Evolutionary conservation across 2,888 invertebrate species (phyloP).

Genomic region (Alcis repandata): DNA sequence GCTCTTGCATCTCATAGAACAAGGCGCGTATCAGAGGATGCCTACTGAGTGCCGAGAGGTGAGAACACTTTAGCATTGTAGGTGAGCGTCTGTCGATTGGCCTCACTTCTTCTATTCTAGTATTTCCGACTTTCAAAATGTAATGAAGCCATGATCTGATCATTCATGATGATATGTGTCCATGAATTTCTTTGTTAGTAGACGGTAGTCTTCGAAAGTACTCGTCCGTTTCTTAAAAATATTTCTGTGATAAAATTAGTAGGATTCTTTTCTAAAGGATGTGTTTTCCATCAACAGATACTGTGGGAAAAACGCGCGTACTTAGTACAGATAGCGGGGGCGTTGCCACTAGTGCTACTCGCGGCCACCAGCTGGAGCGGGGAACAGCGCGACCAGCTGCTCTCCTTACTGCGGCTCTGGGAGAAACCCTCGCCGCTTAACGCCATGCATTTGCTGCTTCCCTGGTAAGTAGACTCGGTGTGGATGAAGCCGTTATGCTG

Average conservation of each 20-base stretch:
- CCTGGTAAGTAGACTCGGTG: slow-evolving; percentile 89
- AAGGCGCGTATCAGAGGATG: slow-evolving; percentile 91
- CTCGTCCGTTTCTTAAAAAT: too few species aligned
- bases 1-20: slow-evolving; percentile 90
- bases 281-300: slow-evolving; percentile 79
- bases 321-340: slow-evolving; percentile 93
- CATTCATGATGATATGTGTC: too few species aligned
- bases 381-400: slow-evolving; percentile 94
- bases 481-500: background rate
- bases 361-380: slow-evolving; percentile 97
- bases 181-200: too few species aligned
- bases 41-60: slow-evolving; percentile 90
- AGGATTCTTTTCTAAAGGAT: too few species aligned
- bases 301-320: slow-evolving; percentile 98
- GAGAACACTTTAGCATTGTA: background rate
- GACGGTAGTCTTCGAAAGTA: too few species aligned
- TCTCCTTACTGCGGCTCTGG: slow-evolving; percentile 96
- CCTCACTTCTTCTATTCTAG: too few species aligned
- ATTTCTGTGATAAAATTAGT: too few species aligned
- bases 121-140: too few species aligned
- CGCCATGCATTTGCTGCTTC: slow-evolving; percentile 96
- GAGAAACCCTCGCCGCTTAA: slow-evolving; percentile 93
- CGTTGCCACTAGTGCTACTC: slow-evolving; percentile 94
- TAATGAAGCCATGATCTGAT: too few species aligned
- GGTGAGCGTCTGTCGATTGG: too few species aligned